These are phyloP conservation scores for Erpetoichthys calabaricus DNA, from an alignment of 2,797 vertebrate genomes.

Conservation along the genomic window DNA sequence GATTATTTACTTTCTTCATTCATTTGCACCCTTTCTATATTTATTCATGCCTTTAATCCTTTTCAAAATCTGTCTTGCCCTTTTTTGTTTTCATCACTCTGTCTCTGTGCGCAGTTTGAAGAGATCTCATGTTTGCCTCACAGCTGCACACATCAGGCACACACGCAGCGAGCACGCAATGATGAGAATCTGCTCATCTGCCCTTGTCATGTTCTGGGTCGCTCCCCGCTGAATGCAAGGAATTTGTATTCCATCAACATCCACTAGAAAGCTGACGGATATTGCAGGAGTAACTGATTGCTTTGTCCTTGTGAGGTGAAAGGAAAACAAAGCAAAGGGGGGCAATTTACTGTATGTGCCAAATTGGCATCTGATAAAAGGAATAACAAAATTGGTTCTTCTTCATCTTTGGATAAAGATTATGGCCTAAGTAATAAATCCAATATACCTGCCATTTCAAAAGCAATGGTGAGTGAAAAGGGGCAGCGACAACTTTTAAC, in stretches of 20 bases:
- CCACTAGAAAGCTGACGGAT: conserved; percentile 40
- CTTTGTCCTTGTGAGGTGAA: conserved; percentile 40
- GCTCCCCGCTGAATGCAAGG: conserved; percentile 22
- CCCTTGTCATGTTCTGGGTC: conserved; percentile 23
- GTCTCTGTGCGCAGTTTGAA: background rate
- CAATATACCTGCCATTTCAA: background rate
- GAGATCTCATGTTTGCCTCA: background rate
- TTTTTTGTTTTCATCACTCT: background rate
- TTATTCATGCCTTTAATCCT: no score
- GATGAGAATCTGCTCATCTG: conserved; percentile 22
- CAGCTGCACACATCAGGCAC: background rate
- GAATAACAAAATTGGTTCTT: background rate
- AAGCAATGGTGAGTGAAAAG: background rate
- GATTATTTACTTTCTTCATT: no score
- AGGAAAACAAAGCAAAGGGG: conserved; percentile 27
- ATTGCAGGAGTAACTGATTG: conserved; percentile 46
- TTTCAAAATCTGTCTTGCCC: no score
- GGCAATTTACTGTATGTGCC: conserved; percentile 37
- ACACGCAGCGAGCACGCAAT: background rate
- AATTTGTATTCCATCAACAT: conserved; percentile 46
- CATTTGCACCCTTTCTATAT: no score
- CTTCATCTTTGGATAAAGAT: background rate
- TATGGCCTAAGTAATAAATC: background rate
- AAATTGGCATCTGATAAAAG: conserved; percentile 27
- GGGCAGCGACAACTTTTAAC: background rate